Conservation (phyloP, 2,888 invertebrate species). For the Pachliopta kotzebuea region DNA sequence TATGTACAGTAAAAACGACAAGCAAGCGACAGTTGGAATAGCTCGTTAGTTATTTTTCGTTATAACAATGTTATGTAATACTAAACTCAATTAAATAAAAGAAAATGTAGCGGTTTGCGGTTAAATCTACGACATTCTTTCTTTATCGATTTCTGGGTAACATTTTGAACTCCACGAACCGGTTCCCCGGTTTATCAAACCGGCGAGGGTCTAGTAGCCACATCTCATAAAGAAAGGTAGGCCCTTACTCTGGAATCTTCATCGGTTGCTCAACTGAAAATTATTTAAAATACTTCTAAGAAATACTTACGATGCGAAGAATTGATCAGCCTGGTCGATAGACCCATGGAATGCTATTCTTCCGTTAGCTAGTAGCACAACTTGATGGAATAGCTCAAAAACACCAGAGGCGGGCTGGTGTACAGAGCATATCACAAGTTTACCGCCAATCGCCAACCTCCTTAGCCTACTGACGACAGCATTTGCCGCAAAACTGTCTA, state of each 20-base stretch:
- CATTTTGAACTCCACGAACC: background rate
- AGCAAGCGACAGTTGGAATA: background rate
- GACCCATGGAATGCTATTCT: slow-evolving; percentile 89
- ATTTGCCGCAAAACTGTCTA: slow-evolving; percentile 94
- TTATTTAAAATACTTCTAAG: background rate
- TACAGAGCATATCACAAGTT: slow-evolving; percentile 91
- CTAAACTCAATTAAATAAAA: background rate
- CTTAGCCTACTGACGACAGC: slow-evolving; percentile 87
- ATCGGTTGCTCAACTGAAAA: background rate
- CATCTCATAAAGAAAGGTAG: background rate
- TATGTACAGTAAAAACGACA: background rate
- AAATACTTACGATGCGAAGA: slow-evolving; percentile 67
- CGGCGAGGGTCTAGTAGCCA: background rate
- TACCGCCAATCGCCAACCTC: slow-evolving; percentile 83
- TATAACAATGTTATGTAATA: background rate
- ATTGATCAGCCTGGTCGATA: slow-evolving; percentile 83
- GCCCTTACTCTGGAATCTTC: background rate
- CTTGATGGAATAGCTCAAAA: slow-evolving; percentile 90
- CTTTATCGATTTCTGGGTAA: background rate
- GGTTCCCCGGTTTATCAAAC: background rate
- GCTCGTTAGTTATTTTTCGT: background rate
- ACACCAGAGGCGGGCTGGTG: slow-evolving; percentile 95
- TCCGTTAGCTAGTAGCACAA: slow-evolving; percentile 89
- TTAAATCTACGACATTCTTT: background rate
- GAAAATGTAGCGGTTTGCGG: background rate